These are phyloP conservation scores for Hypselothyrea guttata DNA, from an alignment of 2,888 invertebrate species.

Conservation along the genomic window DNA sequence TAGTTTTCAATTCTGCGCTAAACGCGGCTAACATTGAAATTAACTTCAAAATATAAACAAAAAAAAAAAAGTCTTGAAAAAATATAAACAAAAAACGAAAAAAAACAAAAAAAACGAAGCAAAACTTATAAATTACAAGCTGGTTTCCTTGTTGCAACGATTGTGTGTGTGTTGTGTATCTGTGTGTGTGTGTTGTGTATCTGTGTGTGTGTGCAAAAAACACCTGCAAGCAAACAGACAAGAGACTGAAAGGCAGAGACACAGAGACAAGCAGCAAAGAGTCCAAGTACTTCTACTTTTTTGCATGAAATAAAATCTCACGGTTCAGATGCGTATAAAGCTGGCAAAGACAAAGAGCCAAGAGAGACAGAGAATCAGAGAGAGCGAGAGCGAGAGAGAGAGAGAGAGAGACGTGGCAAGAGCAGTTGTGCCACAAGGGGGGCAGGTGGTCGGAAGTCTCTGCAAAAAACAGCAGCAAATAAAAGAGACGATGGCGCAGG, in stretches of 20 bases:
- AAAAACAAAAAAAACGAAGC: slow-evolving; percentile 26
- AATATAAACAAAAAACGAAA: slow-evolving; percentile 15
- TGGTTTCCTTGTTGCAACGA: slow-evolving; percentile 60
- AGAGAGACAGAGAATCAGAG: not conserved
- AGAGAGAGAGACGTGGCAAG: slow-evolving; percentile 12
- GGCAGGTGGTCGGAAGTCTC: slow-evolving; percentile 74
- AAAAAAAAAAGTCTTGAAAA: slow-evolving; percentile 8
- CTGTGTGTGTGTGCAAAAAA: slow-evolving; percentile 41
- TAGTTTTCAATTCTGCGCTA: slow-evolving; percentile 1
- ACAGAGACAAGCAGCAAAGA: slow-evolving; percentile 19
- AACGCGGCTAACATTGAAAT: slow-evolving; percentile 1
- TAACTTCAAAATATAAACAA: slow-evolving; percentile 6
- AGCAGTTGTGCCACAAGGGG: slow-evolving; percentile 33
- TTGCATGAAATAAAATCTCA: slow-evolving; percentile 77
- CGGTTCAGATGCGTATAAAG: slow-evolving; percentile 76
- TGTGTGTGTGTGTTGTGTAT: slow-evolving; percentile 15
- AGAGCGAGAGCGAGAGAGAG: slow-evolving; percentile 1
- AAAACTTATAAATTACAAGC: slow-evolving; percentile 68
- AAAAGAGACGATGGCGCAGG: slow-evolving; percentile 45
- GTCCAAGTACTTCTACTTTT: slow-evolving; percentile 72
- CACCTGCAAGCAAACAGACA: slow-evolving; percentile 47
- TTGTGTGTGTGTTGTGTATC: not conserved
- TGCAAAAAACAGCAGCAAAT: slow-evolving; percentile 42
- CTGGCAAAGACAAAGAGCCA: slow-evolving; percentile 54
- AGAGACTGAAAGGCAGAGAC: slow-evolving; percentile 6